Conservation (phyloP, 2,113 vertebrate species). For the Burhinus oedicnemus region DNA sequence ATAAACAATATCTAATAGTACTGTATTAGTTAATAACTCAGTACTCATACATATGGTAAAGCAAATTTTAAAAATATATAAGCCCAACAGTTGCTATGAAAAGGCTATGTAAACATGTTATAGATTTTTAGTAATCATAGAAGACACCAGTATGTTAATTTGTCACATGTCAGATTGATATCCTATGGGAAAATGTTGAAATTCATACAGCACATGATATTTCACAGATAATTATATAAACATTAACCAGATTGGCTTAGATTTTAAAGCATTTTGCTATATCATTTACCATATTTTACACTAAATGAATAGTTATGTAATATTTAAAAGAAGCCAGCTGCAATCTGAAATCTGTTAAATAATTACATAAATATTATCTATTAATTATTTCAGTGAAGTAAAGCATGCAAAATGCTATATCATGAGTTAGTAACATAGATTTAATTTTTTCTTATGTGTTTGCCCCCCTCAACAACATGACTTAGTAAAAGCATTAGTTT, state of each 20-base stretch:
- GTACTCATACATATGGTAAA: neutral
- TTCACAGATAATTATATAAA: conserved; percentile 14
- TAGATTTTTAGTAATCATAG: conserved; percentile 16
- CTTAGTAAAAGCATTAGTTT: neutral
- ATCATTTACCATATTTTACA: neutral
- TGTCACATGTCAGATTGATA: neutral
- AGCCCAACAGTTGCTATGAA: neutral
- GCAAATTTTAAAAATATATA: neutral
- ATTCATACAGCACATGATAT: neutral
- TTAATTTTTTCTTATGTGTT: neutral
- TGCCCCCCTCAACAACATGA: neutral
- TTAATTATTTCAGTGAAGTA: neutral
- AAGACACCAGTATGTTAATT: neutral
- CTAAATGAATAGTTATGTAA: neutral
- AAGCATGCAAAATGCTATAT: neutral
- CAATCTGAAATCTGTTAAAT: neutral
- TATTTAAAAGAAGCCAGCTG: neutral
- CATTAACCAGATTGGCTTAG: neutral
- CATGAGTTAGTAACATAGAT: neutral
- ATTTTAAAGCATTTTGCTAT: neutral
- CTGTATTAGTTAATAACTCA: neutral
- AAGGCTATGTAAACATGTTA: neutral
- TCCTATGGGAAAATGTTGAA: neutral
- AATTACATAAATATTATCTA: neutral
- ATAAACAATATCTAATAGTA: neutral